Base-by-base conservation (phyloP, 2,113 vertebrate species). In the Tricholaema leucomelas region DNA sequence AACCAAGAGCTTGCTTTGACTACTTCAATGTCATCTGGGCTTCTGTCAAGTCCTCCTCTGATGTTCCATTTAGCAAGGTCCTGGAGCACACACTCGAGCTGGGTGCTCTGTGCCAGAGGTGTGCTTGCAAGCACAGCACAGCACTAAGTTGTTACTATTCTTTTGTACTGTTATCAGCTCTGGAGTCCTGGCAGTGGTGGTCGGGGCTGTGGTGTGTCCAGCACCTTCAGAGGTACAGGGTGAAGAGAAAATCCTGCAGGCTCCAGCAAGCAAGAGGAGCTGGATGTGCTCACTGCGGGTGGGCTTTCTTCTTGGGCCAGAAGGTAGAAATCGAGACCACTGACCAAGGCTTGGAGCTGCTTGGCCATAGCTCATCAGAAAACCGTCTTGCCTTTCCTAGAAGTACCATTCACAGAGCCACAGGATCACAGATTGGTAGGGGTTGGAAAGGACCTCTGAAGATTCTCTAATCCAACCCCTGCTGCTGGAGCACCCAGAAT, bases 31-130 rank as follows among this genome's bases (percentile, higher is more conserved):
- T n/a, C 17, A 12, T 44, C 59, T 54, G 35, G 24, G 50, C 50
- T 92, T 86, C 20, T 86, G 79, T 72, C 71, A 86, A 86, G 87
- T 28, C 74, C 83, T 56, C 35, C 58, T 86, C 73, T 72, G 84
- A 92, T 71, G 36, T 70, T 87, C 63, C 46, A 38, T 55, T 94
- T 61, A 66, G 77, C 0, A 3, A 75, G 40, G 65, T 86, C 59
- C 90, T n/a, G 35, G 61, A 85, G 52, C 15, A 71, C 69, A 17
- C 13, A 9, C 14, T 67, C 36, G 35, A 60, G 46, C 7, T 4
- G 77, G 44, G 48, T 72, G 58, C 73, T 91, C 61, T 59, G 24
- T 65, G 25, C 33, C 63, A 28, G 83, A 69, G 15, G 0, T 80
- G 87, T 44, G 27, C 65, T 71, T 64, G 91, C 81, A 83, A 40